Evolutionary conservation across 2,113 vertebrate species (phyloP), one percentile per base, ranked within the genome.

Genomic region (Isichthys henryi): DNA sequence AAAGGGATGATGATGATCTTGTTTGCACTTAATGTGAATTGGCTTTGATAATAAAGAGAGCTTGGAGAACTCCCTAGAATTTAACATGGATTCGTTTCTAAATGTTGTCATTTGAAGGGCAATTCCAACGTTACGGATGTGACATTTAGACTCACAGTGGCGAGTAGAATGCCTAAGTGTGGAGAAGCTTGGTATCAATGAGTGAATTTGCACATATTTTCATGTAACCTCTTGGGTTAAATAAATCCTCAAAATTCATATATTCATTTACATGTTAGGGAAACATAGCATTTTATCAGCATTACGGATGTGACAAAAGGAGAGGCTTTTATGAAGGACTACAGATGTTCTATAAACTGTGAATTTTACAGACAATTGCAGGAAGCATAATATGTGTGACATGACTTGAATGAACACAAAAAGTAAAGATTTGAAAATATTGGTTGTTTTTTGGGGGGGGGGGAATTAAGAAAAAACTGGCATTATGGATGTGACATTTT

Each of bases 11-110:
- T 90, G 88, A 88, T 92, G 43, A 92, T 86, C 17, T 86, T 92
- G 92, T 93, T 92, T 93, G 93, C 94, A 92, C 91, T 93, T 92
- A 92, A 94, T 94, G 93, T 96, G 93, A 95, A 94, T 90, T 93
- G 92, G 93, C 90, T 94, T 90, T 93, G 91, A 94, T 90, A 96
- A 96, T 96, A 96, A 96, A 96, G 94, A 94, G 93, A 94, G 93
- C 94, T 96, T 95, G 93, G 92, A 94, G 93, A 95, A 92, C 93
- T 89, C 31, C 88, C 90, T 80, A 43, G 46, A 85, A 46, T 39
- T 5, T 80, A 52, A 56, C 35, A 58, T 27, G 90, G n/a, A 45
- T 88, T 77, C 21, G 66, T 66, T n/a, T 91, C 43, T 27, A 66
- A 66, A 66, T 31, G 62, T n/a, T 85, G 43, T 19, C 83, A 23